phyloP scores from a whole-genome alignment of 2,113 vertebrate genomes.

The Brachyistius frenatus region DNA sequence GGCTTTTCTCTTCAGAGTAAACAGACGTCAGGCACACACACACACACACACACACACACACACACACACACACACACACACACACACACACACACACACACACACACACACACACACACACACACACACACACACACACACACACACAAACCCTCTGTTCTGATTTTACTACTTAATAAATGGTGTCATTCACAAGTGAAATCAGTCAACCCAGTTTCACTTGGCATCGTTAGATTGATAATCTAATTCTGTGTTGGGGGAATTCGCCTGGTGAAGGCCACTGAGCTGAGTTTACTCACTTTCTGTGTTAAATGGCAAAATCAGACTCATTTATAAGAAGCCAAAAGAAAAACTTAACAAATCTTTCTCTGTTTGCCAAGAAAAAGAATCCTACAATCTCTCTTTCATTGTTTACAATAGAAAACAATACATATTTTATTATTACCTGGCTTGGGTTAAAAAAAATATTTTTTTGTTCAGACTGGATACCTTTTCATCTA shows the following conservation, averaged over 20 bases:
- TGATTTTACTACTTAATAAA: constrained; percentile 63
- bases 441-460: no score
- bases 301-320: constrained; percentile 31
- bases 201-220: constrained; percentile 73
- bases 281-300: constrained; percentile 7
- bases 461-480: no score
- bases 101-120: constrained; percentile 18
- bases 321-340: background rate
- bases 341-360: background rate
- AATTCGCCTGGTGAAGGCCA: constrained; percentile 20
- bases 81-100: constrained; percentile 39
- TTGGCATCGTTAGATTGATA: constrained; percentile 55
- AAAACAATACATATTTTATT: background rate
- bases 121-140: constrained; percentile 19
- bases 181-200: constrained; percentile 72
- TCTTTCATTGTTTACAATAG: background rate
- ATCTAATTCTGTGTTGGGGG: constrained; percentile 56
- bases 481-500: no score
- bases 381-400: background rate
- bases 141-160: constrained; percentile 50
- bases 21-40: constrained; percentile 54
- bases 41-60: constrained; percentile 21
- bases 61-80: constrained; percentile 25
- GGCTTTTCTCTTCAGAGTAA: constrained; percentile 57
- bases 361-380: background rate